Base-by-base conservation (phyloP, 2,797 vertebrate genomes). In the Tokudaia tokunoshimensis region DNA sequence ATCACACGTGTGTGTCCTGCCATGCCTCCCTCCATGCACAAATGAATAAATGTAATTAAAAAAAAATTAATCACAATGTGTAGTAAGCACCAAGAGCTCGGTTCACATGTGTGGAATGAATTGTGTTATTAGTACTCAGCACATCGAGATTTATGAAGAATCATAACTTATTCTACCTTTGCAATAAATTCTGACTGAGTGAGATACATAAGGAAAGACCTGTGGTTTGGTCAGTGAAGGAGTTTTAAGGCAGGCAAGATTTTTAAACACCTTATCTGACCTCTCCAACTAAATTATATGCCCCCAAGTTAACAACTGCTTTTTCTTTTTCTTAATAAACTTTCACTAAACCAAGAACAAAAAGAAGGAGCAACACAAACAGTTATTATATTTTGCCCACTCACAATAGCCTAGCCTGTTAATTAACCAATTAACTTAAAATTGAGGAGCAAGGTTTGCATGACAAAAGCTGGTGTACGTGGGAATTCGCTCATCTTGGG, bases 341-440 rank as follows among this genome's bases (percentile, higher is more conserved):
- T 61, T 94, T 91, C 8, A 47, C 3, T 86, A 79, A 70, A 7
- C 91, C 67, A 95, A 95, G 57, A 94, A n/a, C 44, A 92, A 78
- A 92, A 55, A 79, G 37, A 88, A 34, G 50, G 24, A 75, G 14
- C 67, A 70, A 15, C 6, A 17, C n/a, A 65, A 70, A 29, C 22
- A 29, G 63, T 65, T 65, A 31, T 31, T n/a, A n/a, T 31, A 65
- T 65, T 10, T 65, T 65, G 26, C 63, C 63, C 26, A 29, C 13
- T 31, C 63, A 13, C 63, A 65, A 11, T 52, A 12, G 11, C 11
- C 26, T 65, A 11, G 63, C 63, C 61, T 65, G 29, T 31, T 65
- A 65, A 24, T 65, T 65, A 31, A 65, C 29, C 63, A 65, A 31
- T 65, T 65, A 65, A 63, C 61, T 63, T 63, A 29, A 65, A 31